Percentiles rank a stretch among this genome's conserved stretches.
phyloP scores from a whole-genome alignment of 2,888 invertebrate genomes.

The Calameuta idolon region DNA sequence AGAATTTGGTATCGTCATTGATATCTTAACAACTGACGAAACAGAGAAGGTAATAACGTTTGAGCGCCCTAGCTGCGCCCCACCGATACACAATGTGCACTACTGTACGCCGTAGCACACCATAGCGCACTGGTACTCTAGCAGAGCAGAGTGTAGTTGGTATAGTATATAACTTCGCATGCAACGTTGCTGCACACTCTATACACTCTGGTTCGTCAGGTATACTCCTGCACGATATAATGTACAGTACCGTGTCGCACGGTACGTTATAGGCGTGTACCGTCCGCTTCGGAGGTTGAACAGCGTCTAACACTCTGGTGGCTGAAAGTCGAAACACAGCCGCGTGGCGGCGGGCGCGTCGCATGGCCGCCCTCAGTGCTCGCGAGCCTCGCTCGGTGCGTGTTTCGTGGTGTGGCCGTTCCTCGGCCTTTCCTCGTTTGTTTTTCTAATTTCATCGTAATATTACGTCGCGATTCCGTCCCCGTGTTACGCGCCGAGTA shows the following conservation, averaged over 20 bases:
- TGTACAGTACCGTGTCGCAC: neutral
- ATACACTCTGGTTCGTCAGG: neutral
- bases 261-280: slow-evolving; percentile 2
- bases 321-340: slow-evolving; percentile 28
- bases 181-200: neutral
- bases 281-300: slow-evolving; percentile 18
- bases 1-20: neutral
- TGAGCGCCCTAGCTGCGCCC: neutral
- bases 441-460: slow-evolving; percentile 24
- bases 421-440: slow-evolving; percentile 31
- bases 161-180: neutral
- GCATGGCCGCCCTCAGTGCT: slow-evolving; percentile 63
- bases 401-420: slow-evolving; percentile 49
- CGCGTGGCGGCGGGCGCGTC: slow-evolving; percentile 49
- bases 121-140: neutral
- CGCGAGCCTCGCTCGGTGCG: slow-evolving; percentile 62
- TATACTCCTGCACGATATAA: neutral
- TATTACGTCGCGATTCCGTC: slow-evolving; percentile 37
- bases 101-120: neutral
- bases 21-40: neutral
- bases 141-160: neutral
- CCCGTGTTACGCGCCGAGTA: slow-evolving; percentile 4
- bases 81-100: neutral
- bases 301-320: slow-evolving; percentile 18
- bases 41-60: neutral